phyloP scores from a whole-genome alignment of 92 coral and sea anemone genomes.

The Bergia sp. region DNA sequence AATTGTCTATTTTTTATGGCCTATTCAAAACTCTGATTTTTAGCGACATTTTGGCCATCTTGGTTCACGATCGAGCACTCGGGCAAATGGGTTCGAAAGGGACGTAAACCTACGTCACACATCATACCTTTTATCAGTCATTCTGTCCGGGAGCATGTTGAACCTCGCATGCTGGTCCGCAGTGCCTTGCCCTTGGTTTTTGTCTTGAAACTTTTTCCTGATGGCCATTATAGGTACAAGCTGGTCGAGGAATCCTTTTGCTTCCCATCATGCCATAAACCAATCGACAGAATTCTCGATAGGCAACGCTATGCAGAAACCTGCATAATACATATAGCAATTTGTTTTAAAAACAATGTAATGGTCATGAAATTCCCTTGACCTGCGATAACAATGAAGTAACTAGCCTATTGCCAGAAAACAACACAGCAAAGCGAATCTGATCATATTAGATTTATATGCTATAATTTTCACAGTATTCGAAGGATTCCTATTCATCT shows the following conservation, averaged over 20 bases:
- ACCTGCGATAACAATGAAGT: not conserved
- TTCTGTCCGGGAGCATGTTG: not conserved
- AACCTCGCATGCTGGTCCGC: not conserved
- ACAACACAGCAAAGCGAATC: not conserved
- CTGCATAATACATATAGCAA: not conserved
- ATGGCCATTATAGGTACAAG: not conserved
- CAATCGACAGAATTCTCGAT: not conserved
- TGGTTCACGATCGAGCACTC: no score
- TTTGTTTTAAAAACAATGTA: not conserved
- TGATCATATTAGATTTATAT: not conserved
- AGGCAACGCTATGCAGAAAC: not conserved
- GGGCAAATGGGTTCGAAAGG: no score
- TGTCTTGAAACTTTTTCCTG: not conserved
- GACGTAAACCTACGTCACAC: no score
- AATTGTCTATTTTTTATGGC: no score
- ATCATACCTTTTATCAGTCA: not conserved
- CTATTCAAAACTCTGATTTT: no score
- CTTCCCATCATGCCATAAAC: constrained; percentile 3
- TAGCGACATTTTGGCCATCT: no score
- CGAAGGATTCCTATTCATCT: no score
- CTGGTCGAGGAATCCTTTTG: not conserved
- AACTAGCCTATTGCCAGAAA: not conserved
- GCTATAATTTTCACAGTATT: no score
- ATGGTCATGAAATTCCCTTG: not conserved
- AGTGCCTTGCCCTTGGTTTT: not conserved